Conservation (phyloP, 1,140 invertebrate species). For the Hydropsyche tenuis region DNA sequence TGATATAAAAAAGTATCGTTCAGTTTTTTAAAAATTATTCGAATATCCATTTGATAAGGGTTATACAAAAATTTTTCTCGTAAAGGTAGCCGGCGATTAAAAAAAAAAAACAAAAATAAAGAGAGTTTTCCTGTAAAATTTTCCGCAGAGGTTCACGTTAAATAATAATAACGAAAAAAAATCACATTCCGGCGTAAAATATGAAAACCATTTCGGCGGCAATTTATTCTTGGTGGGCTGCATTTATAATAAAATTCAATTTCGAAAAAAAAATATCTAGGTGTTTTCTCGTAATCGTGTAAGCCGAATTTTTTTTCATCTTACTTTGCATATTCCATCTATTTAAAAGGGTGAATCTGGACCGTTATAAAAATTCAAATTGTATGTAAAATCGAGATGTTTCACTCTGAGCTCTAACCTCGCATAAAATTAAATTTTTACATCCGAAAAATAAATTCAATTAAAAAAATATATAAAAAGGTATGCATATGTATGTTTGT, state of each 20-base stretch:
- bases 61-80: background rate
- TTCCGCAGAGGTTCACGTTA: conserved; percentile 1
- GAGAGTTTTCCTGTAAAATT: background rate
- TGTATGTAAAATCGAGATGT: conserved; percentile 38
- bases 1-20: background rate
- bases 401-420: conserved; percentile 31
- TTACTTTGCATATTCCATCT: conserved; percentile 26
- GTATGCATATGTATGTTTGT: conserved; percentile 1
- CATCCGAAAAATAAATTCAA: background rate
- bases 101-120: background rate
- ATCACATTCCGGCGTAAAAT: conserved; percentile 19
- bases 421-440: conserved; percentile 33
- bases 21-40: background rate
- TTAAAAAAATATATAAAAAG: background rate
- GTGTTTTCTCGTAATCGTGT: conserved; percentile 23
- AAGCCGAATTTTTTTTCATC: conserved; percentile 13
- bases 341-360: conserved; percentile 30
- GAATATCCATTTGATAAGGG: background rate
- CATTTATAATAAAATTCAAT: conserved; percentile 29
- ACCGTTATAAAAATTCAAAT: conserved; percentile 38
- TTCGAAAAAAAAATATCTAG: conserved; percentile 13
- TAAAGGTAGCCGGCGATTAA: background rate
- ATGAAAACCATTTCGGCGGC: conserved; percentile 27
- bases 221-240: conserved; percentile 21
- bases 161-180: conserved; percentile 24